phyloP scores from a whole-genome alignment of 2,888 invertebrate species.

The Zhuqinia jingwanae region DNA sequence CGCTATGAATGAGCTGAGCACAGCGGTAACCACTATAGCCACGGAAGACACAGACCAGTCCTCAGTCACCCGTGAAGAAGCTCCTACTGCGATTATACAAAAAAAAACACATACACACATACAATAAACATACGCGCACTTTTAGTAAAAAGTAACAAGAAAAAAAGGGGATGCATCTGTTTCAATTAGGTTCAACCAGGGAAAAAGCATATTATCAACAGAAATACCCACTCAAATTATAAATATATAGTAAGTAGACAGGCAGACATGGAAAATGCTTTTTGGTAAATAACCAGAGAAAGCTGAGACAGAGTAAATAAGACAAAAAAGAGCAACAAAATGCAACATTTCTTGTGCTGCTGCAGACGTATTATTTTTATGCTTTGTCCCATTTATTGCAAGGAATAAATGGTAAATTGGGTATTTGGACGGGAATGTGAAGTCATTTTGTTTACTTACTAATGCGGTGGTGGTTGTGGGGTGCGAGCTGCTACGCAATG shows the following conservation, averaged over 20 bases:
- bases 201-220: slow-evolving; percentile 1
- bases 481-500: not conserved
- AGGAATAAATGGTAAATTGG: slow-evolving; percentile 18
- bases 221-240: slow-evolving; percentile 1
- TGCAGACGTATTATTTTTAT: slow-evolving; percentile 3
- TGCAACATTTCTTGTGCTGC: slow-evolving; percentile 24
- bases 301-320: slow-evolving; percentile 28
- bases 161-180: slow-evolving; percentile 35
- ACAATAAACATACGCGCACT: not conserved
- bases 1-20: slow-evolving; percentile 78
- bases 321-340: slow-evolving; percentile 25
- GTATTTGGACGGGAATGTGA: not conserved
- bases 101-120: not conserved
- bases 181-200: slow-evolving; percentile 43
- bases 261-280: not conserved
- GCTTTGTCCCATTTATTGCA: not conserved
- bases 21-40: slow-evolving; percentile 78
- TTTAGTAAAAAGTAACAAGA: not conserved
- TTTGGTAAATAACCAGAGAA: slow-evolving; percentile 30
- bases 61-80: slow-evolving; percentile 65
- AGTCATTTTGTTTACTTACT: slow-evolving; percentile 34
- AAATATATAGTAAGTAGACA: not conserved
- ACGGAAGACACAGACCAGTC: slow-evolving; percentile 73
- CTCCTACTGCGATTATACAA: slow-evolving; percentile 49
- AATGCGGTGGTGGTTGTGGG: slow-evolving; percentile 8